A percentile compares a stretch with the other conserved stretches of the same genome.
phyloP scores from a whole-genome alignment of 2,113 vertebrate genomes.

The Pygathrix nemaeus region DNA sequence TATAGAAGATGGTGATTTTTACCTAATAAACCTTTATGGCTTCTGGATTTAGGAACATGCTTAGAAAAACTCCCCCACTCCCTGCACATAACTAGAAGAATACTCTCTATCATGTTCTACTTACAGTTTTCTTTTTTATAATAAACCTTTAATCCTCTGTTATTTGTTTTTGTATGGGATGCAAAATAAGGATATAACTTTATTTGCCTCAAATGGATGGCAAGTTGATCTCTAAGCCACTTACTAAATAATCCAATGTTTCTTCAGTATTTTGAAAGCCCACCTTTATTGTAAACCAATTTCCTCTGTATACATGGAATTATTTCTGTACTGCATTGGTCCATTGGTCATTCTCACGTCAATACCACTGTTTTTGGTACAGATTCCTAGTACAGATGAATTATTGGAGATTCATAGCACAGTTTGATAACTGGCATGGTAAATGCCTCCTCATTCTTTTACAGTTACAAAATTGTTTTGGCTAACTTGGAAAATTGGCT shows the following conservation, averaged over 20 bases:
- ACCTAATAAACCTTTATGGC: neutral
- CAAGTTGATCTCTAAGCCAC: neutral
- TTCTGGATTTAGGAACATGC: neutral
- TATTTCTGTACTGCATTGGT: neutral
- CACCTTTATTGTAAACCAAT: neutral
- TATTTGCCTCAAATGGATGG: neutral
- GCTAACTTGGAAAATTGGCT: constrained; percentile 8
- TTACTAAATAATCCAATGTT: neutral
- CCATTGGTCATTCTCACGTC: neutral
- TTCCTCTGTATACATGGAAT: neutral
- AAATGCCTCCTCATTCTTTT: neutral
- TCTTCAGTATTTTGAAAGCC: neutral
- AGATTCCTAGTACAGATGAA: neutral
- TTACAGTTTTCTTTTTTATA: neutral
- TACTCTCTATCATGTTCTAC: neutral
- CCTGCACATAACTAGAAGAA: neutral
- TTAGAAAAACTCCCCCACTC: neutral
- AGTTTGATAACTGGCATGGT: neutral
- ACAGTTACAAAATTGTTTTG: neutral
- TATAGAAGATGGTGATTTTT: neutral
- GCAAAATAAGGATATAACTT: neutral
- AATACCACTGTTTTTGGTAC: neutral
- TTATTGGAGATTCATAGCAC: neutral
- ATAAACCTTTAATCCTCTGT: neutral
- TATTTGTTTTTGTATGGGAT: neutral